Percentiles rank a stretch among this genome's conserved stretches.
Conservation (phyloP, 2,888 invertebrate genomes). For the Pinctada fucata region DNA sequence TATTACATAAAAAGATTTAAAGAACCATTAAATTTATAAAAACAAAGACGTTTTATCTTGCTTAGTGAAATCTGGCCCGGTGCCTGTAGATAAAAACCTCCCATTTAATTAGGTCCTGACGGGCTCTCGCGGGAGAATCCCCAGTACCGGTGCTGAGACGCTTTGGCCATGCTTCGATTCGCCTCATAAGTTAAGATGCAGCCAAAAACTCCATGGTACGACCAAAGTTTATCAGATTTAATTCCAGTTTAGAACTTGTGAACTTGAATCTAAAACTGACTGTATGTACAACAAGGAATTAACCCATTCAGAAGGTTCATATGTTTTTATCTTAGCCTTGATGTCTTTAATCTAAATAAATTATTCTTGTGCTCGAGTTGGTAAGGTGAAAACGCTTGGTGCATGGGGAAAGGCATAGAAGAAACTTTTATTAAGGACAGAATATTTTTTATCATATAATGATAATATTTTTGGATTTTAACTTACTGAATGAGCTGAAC, state of each 20-base stretch:
- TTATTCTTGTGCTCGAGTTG: too few species aligned
- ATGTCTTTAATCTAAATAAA: too few species aligned
- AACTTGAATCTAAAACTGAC: conserved; percentile 17
- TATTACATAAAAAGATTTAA: not conserved
- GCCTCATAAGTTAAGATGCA: conserved; percentile 11
- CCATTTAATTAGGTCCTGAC: conserved; percentile 1
- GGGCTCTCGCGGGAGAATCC: not conserved
- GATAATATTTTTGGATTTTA: too few species aligned
- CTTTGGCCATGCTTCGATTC: conserved; percentile 24
- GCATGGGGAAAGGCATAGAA: too few species aligned
- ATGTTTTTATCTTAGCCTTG: not conserved
- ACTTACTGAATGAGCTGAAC: too few species aligned
- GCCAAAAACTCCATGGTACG: not conserved
- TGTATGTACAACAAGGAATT: conserved; percentile 1
- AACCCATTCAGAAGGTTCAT: not conserved
- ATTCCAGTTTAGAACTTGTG: conserved; percentile 18
- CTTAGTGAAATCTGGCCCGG: not conserved
- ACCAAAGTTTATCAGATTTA: conserved; percentile 25
- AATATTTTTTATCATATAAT: too few species aligned
- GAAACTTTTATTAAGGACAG: too few species aligned
- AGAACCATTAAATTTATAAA: not conserved
- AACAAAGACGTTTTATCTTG: not conserved
- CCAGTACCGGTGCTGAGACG: conserved; percentile 28
- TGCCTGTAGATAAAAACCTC: not conserved
- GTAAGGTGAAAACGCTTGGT: too few species aligned